Percentiles rank a stretch among this genome's conserved stretches.
phyloP scores from a whole-genome alignment of 2,113 vertebrate species.

The Pampusana beccarii region DNA sequence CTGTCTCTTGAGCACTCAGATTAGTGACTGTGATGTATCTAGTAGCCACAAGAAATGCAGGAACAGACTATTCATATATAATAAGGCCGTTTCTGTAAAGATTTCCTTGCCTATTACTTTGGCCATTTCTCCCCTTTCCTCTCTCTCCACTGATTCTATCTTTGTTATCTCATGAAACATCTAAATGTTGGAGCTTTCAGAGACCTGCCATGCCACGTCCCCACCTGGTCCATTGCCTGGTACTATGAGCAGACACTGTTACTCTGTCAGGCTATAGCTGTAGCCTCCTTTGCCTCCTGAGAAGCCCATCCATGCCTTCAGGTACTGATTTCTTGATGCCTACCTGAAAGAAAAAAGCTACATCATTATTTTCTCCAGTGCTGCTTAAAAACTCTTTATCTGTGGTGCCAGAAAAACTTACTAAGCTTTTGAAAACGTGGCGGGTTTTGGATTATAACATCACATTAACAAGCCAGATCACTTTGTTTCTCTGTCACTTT shows the following conservation, averaged over 20 bases:
- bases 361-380: not conserved
- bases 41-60: not conserved
- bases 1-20: not conserved
- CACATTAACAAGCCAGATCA: not conserved
- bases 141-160: not conserved
- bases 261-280: too few species aligned
- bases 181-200: not conserved
- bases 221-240: not conserved
- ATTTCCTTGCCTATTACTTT: not conserved
- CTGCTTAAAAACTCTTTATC: not conserved
- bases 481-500: not conserved
- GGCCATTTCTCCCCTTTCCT: not conserved
- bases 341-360: not conserved
- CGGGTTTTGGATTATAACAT: not conserved
- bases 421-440: not conserved
- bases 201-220: not conserved
- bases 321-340: not conserved
- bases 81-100: not conserved
- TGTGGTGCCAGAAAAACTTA: not conserved
- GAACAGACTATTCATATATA: not conserved
- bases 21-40: not conserved
- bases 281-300: not conserved
- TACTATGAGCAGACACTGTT: not conserved
- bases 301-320: not conserved
- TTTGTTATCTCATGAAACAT: not conserved